Base-by-base conservation (phyloP, 2,113 vertebrate species). In the Carollia perspicillata region DNA sequence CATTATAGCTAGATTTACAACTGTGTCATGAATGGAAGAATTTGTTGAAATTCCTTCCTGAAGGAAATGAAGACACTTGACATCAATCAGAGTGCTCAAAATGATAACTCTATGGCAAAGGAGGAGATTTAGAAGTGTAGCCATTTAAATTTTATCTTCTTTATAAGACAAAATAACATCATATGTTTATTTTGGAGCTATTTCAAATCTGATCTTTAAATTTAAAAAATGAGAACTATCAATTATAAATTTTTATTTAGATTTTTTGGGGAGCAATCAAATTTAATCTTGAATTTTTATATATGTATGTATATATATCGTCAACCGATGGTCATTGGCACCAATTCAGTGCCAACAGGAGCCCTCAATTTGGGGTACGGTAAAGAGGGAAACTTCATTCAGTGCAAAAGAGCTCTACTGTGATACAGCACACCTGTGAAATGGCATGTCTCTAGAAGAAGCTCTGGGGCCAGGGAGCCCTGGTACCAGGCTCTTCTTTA, bases 201-300 rank as follows among this genome's bases (percentile, higher is more conserved):
- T 75, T 80, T 92, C 16, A 83, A 78, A 75, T 93, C 60, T 80
- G 58, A 80, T 40, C 20, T 89, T 96, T 47, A 72, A 69, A 65
- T 86, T 23, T 1, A 49, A 60, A 69, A 83, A 22, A 4, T 66
- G 4, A 51, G 0, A 33, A 37, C 26, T 68, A 33, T 44, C 20
- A 47, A 23, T 63, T 93, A 14, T 66, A 71, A 14, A 63, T 63
- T 53, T 84, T 83, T 75, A 49, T 42, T 88, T 72, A 92, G 8
- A 12, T 77, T 74, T 88, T 49, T 22, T 30, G 17, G 35, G 35
- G 1, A 4, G 5, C 14, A 71, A 16, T 87, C 17, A 47, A 86
- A 47, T 69, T 90, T 95, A 80, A n/a, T 90, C 47, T 40, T 33
- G 4, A 28, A 30, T 75, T 17, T 65, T 37, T 51, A 13, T 71